phyloP scores from a whole-genome alignment of 2,113 vertebrate genomes.

The Gallinago undulata region DNA sequence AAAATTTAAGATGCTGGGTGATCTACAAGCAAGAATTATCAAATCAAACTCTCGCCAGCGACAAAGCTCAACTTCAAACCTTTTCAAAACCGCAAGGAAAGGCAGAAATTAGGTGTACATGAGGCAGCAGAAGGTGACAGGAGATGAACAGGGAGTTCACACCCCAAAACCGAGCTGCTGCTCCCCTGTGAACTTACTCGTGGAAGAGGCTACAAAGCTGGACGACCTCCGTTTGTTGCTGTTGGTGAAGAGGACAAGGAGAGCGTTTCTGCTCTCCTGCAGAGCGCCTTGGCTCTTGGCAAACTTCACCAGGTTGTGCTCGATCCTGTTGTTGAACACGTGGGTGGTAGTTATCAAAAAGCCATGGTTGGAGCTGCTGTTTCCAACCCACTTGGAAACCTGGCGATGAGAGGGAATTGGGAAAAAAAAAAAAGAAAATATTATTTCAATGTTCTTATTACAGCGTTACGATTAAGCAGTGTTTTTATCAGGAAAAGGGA shows the following conservation, averaged over 20 bases:
- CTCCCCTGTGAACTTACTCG: neutral
- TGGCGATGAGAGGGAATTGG: slow-evolving; percentile 11
- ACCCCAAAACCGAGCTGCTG: neutral
- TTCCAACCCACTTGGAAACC: slow-evolving; percentile 80
- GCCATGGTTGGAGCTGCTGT: slow-evolving; percentile 71
- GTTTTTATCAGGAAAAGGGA: neutral
- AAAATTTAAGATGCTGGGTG: neutral
- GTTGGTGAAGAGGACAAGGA: slow-evolving; percentile 81
- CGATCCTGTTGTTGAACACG: slow-evolving; percentile 46
- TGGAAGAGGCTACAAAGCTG: neutral
- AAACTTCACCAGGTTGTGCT: slow-evolving; percentile 26
- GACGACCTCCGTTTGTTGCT: slow-evolving; percentile 56
- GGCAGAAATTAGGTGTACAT: neutral
- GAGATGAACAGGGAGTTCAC: neutral
- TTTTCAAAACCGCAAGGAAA: neutral
- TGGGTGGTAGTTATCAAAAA: slow-evolving; percentile 73
- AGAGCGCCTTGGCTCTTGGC: neutral
- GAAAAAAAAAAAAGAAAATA: neutral
- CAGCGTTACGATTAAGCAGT: neutral
- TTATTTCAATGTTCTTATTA: neutral
- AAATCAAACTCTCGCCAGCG: neutral
- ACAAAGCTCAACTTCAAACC: neutral
- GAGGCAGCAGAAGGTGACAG: neutral
- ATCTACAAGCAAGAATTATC: neutral
- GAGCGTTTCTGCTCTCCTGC: slow-evolving; percentile 59